Conservation (phyloP, 2,888 invertebrate species). For the Drosophila affinis region DNA sequence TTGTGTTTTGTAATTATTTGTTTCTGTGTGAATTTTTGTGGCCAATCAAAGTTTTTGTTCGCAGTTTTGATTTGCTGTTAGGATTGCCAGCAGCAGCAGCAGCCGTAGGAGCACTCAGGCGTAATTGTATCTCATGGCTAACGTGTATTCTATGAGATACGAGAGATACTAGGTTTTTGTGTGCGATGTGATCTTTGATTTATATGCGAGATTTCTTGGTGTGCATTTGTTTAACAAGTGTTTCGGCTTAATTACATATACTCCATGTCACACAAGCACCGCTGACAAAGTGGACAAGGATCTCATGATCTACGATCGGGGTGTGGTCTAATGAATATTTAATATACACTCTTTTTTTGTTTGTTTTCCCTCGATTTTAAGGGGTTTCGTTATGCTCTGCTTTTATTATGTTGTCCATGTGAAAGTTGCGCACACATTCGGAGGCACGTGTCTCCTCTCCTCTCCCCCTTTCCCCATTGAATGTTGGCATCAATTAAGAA, state of each 20-base stretch:
- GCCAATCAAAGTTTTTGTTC: constrained; percentile 79
- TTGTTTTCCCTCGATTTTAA: neutral
- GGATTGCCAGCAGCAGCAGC: constrained; percentile 49
- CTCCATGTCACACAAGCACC: constrained; percentile 68
- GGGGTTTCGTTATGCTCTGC: constrained; percentile 12
- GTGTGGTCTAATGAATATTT: constrained; percentile 57
- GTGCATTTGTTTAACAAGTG: constrained; percentile 72
- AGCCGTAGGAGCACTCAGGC: too few species aligned
- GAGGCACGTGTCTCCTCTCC: constrained; percentile 62
- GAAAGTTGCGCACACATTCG: constrained; percentile 61
- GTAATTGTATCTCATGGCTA: constrained; percentile 78
- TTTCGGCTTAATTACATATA: constrained; percentile 70
- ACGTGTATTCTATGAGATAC: constrained; percentile 78
- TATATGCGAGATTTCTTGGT: constrained; percentile 39
- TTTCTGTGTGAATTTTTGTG: constrained; percentile 78
- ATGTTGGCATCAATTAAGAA: constrained; percentile 60
- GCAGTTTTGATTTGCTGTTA: constrained; percentile 76
- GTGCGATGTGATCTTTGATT: constrained; percentile 45
- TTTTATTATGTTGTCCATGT: constrained; percentile 16
- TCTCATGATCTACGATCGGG: constrained; percentile 47
- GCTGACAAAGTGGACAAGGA: constrained; percentile 77
- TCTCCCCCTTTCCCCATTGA: constrained; percentile 23
- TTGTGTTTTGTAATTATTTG: constrained; percentile 70
- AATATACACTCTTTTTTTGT: constrained; percentile 16
- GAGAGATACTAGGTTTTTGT: constrained; percentile 30